Percentiles rank a stretch among this genome's conserved stretches.
Evolutionary conservation across 2,113 vertebrate species (phyloP).

Genomic region (Uria lomvia): DNA sequence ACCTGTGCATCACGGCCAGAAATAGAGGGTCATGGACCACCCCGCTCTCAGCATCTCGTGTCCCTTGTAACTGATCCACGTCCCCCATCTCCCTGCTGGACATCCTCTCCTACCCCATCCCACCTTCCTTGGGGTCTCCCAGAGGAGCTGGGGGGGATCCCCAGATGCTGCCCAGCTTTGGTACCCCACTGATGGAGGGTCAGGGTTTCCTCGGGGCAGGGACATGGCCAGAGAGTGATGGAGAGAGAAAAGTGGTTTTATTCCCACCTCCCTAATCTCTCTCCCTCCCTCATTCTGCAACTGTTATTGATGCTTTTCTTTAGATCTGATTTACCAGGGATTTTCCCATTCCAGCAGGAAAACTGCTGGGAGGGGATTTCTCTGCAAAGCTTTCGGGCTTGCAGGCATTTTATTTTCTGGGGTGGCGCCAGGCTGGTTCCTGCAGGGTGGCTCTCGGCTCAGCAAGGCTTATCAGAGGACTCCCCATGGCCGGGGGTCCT

Average conservation of each 20-base stretch:
- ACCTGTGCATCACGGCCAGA: not conserved
- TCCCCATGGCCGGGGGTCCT: not conserved
- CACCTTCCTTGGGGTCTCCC: not conserved
- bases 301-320: not conserved
- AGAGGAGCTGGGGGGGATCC: not conserved
- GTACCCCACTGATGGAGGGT: not conserved
- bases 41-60: not conserved
- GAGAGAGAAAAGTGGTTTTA: not conserved
- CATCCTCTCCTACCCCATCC: not conserved
- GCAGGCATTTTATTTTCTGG: not conserved
- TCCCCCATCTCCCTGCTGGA: not conserved
- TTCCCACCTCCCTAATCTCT: not conserved
- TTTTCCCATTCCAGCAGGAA: slow-evolving; percentile 5
- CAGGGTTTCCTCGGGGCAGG: rapidly evolving
- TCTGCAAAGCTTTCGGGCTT: not conserved
- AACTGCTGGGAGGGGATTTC: slow-evolving; percentile 1
- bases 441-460: not conserved
- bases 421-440: not conserved
- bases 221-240: rapidly evolving
- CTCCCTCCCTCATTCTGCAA: not conserved
- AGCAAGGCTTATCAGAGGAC: not conserved
- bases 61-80: not conserved
- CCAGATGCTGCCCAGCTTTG: not conserved
- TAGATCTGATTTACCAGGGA: slow-evolving; percentile 1
- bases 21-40: too few relatives aligned